Percentiles rank a stretch among this genome's conserved stretches.
phyloP scores from a whole-genome alignment of 2,888 invertebrate genomes.

The Patella pellucida region DNA sequence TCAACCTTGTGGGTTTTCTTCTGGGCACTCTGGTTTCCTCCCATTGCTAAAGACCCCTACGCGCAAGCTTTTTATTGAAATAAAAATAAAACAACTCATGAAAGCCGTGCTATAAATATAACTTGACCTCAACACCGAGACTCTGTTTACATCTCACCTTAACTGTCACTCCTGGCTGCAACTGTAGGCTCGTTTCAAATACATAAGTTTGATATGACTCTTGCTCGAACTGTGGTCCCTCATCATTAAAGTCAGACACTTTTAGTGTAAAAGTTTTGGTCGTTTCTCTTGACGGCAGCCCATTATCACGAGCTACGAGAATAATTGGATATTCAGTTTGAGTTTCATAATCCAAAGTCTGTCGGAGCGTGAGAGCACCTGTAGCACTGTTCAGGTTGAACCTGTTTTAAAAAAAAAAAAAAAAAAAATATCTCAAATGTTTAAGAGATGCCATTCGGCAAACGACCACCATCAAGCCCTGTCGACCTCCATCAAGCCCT shows the following conservation, averaged over 20 bases:
- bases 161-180: constrained; percentile 29
- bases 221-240: constrained; percentile 36
- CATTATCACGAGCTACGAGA: constrained; percentile 33
- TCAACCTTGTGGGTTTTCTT: too few species aligned
- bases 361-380: constrained; percentile 87
- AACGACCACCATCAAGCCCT: too few species aligned
- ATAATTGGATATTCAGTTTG: constrained; percentile 30
- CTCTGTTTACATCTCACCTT: constrained; percentile 24
- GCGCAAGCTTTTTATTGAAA: too few species aligned
- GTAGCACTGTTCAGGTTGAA: constrained; percentile 84
- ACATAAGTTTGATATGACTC: constrained; percentile 35
- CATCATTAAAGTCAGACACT: constrained; percentile 44
- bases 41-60: too few species aligned
- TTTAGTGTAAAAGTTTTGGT: constrained; percentile 34
- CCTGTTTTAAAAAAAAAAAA: constrained; percentile 33
- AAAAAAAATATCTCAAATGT: not conserved
- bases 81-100: too few species aligned
- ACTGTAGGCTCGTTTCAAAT: constrained; percentile 29
- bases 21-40: too few species aligned
- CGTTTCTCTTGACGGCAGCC: constrained; percentile 2
- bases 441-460: too few species aligned
- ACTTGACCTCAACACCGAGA: too few species aligned
- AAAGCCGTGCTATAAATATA: too few species aligned
- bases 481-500: too few species aligned
- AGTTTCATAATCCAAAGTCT: constrained; percentile 79